Percentiles rank a stretch among this genome's conserved stretches.
Evolutionary conservation across 2,113 vertebrate species (phyloP).

Genomic region (Corynorhinus townsendii): DNA sequence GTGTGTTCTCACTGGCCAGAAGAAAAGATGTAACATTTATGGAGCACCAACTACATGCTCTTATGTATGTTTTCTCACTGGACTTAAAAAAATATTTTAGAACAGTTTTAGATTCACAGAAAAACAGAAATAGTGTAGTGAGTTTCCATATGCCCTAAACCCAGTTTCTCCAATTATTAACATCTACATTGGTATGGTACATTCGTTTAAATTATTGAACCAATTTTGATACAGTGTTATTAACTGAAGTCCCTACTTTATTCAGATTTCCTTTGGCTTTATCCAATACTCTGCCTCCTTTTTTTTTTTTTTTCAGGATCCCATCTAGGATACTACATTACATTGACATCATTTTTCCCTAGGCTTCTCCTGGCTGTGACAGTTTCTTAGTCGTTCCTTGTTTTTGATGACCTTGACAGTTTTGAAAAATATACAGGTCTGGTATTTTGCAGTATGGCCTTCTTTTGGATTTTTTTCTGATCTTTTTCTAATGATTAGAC

Average conservation of each 20-base stretch:
- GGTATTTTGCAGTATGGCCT: background rate
- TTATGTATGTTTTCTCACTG: background rate
- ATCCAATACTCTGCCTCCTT: background rate
- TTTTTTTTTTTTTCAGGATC: background rate
- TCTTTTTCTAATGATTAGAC: conserved; percentile 18
- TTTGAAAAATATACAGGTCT: background rate
- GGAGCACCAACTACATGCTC: background rate
- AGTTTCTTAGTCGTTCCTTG: background rate
- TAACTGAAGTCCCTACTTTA: background rate
- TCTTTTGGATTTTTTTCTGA: conserved; percentile 3
- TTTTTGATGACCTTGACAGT: conserved; percentile 29
- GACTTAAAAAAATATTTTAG: background rate
- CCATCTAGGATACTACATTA: background rate
- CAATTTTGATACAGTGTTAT: background rate
- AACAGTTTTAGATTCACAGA: background rate
- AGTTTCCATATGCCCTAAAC: background rate
- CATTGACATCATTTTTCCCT: conserved; percentile 14
- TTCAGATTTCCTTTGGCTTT: background rate
- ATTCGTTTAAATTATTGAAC: background rate
- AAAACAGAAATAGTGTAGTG: background rate
- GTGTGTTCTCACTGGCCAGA: background rate
- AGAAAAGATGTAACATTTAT: background rate
- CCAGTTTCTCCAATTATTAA: background rate
- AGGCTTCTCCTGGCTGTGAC: background rate
- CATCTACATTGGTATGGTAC: background rate